Evolutionary conservation across 2,113 vertebrate species (phyloP).

Genomic region (Trichechus manatus): DNA sequence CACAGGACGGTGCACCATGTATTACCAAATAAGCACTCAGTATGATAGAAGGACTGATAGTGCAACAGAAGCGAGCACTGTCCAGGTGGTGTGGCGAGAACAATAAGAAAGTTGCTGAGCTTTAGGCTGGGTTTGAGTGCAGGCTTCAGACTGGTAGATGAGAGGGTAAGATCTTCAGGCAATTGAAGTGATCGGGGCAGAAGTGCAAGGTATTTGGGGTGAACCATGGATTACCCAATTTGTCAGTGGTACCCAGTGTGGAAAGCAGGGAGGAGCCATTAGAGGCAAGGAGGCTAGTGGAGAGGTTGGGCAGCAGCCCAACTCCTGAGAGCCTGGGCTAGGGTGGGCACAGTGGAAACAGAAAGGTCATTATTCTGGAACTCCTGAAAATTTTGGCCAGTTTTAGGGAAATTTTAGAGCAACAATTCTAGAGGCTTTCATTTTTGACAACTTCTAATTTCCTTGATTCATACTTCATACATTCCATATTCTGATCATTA

Average conservation of each 20-base stretch:
- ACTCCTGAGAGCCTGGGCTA: background rate
- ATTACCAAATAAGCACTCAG: background rate
- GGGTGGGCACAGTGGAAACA: background rate
- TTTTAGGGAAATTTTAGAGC: slow-evolving; percentile 1
- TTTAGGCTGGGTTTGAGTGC: background rate
- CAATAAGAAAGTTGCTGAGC: background rate
- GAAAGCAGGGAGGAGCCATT: background rate
- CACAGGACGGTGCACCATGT: background rate
- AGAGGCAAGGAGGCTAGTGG: background rate
- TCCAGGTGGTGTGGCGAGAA: too few species aligned
- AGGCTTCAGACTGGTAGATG: background rate
- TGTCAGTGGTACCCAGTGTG: background rate
- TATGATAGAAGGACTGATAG: background rate
- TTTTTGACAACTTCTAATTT: too few species aligned
- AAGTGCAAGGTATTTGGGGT: background rate
- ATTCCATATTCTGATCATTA: too few species aligned
- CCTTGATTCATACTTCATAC: too few species aligned
- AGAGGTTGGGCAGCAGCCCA: background rate
- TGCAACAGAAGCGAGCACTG: background rate
- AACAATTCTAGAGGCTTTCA: background rate
- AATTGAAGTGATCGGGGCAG: background rate
- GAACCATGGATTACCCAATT: background rate
- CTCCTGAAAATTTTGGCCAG: background rate
- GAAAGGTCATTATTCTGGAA: background rate
- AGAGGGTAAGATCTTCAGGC: background rate